Evolutionary conservation across 2,888 invertebrate species (phyloP), one percentile per base, ranked within the genome.

Genomic region (Fabriciana adippe): DNA sequence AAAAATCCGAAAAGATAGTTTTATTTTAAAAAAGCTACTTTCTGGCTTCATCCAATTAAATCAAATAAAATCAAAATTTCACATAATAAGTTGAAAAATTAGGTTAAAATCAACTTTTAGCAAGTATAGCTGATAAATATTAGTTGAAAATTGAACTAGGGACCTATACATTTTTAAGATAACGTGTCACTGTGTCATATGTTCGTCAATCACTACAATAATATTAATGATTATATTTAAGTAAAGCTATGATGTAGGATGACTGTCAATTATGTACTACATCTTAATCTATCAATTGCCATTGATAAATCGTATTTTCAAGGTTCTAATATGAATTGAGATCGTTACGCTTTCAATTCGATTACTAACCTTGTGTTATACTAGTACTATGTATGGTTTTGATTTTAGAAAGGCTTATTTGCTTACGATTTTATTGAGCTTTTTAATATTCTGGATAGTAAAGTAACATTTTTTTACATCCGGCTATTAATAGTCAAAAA

Each of bases 281-380:
- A 57, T n/a, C 45, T 26, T 21, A 47, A 47, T 57, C 57, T 47
- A 47, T 57, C 57, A 57, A 57, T 26, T n/a, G 57, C 57, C 57
- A 57, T 57, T 57, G 57, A 57, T 57, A 57, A 47, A 57, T 57
- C 26, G n/a, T 57, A 57, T 47, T 57, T 57, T 57, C 57, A 57
- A 57, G 57, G 57, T 57, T 57, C 57, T 47, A 21, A 15, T 21
- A 47, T 47, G 57, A 57, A 47, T 57, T 11, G 57, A 57, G 57
- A 57, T 47, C 57, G 57, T 57, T 57, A 57, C 57, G 57, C 57
- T 57, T 57, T 57, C 57, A 57, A 57, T 57, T 57, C 26, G 21
- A 47, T 57, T 47, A 15, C 45, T 55, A 35, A 16, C 47, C 57
- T 57, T 57, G 21, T 57, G 47, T 2, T 57, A 47, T 57, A 57